A percentile compares a stretch with the other conserved stretches of the same genome.
These are phyloP conservation scores for Propithecus deckenii DNA, from an alignment of 2,797 vertebrate species.

Conservation along the genomic window DNA sequence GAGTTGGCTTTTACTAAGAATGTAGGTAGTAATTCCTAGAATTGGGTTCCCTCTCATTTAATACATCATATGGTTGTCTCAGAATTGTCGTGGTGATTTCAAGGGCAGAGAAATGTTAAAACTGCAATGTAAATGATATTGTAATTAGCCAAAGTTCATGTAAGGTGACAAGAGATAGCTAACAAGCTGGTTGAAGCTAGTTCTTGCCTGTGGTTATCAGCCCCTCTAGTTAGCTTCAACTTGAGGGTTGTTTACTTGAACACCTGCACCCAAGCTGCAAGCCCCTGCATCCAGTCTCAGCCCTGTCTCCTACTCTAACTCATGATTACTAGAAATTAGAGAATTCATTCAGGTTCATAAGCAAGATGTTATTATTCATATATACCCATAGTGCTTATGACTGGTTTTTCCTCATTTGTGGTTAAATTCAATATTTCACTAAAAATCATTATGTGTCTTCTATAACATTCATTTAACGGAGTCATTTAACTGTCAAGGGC, in stretches of 20 bases:
- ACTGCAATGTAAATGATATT: not conserved
- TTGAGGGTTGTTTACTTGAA: not conserved
- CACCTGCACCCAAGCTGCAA: not conserved
- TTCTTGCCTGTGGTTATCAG: no score
- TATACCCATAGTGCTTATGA: slow-evolving; percentile 60
- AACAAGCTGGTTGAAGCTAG: not conserved
- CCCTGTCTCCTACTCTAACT: not conserved
- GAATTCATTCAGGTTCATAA: slow-evolving; percentile 72
- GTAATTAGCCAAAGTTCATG: not conserved
- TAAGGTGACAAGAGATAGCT: not conserved
- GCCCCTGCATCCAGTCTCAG: not conserved
- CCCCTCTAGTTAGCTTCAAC: not conserved
- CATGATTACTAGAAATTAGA: slow-evolving; percentile 67
- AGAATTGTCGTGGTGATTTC: not conserved
- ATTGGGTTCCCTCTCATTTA: not conserved
- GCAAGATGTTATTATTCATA: slow-evolving; percentile 73
- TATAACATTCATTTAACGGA: slow-evolving; percentile 80
- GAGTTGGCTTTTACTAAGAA: not conserved
- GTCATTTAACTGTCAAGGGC: slow-evolving; percentile 80
- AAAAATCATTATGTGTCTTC: slow-evolving; percentile 79
- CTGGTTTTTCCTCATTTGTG: slow-evolving; percentile 75
- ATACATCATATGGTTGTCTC: not conserved
- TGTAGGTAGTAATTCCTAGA: not conserved
- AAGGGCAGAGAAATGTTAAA: not conserved
- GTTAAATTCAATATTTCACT: slow-evolving; percentile 82